Conservation (phyloP, 2,888 invertebrate genomes). For the Meloe dianella region DNA sequence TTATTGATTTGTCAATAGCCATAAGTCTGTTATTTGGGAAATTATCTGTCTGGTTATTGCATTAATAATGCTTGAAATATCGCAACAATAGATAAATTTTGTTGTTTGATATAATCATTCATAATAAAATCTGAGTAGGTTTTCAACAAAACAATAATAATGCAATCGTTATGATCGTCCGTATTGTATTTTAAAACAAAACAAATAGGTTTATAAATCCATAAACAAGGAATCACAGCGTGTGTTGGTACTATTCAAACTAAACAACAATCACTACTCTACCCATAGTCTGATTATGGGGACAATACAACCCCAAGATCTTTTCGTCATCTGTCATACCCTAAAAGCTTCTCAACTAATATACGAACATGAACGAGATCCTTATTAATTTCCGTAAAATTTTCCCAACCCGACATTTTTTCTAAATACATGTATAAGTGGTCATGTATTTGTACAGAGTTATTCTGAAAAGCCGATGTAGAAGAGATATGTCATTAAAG, state of each 20-base stretch:
- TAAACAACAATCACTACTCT: slow-evolving; percentile 31
- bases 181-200: slow-evolving; percentile 15
- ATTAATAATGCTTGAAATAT: slow-evolving; percentile 3
- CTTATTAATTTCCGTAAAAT: slow-evolving; percentile 14
- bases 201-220: slow-evolving; percentile 29
- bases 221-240: slow-evolving; percentile 40
- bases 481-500: slow-evolving; percentile 56
- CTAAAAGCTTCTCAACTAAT: slow-evolving; percentile 11
- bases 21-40: neutral
- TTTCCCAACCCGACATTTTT: neutral
- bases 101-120: neutral
- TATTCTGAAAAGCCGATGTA: slow-evolving; percentile 42
- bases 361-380: slow-evolving; percentile 3
- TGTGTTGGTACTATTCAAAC: slow-evolving; percentile 30
- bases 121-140: neutral
- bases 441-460: slow-evolving; percentile 49
- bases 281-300: slow-evolving; percentile 33
- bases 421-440: slow-evolving; percentile 39
- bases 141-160: neutral
- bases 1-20: slow-evolving; percentile 4
- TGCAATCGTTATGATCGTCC: neutral
- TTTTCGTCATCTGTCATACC: slow-evolving; percentile 10
- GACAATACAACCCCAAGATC: slow-evolving; percentile 33
- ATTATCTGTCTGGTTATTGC: neutral
- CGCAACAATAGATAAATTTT: neutral